Base-by-base conservation (phyloP, 2,113 vertebrate genomes). In the Delphinus delphis region DNA sequence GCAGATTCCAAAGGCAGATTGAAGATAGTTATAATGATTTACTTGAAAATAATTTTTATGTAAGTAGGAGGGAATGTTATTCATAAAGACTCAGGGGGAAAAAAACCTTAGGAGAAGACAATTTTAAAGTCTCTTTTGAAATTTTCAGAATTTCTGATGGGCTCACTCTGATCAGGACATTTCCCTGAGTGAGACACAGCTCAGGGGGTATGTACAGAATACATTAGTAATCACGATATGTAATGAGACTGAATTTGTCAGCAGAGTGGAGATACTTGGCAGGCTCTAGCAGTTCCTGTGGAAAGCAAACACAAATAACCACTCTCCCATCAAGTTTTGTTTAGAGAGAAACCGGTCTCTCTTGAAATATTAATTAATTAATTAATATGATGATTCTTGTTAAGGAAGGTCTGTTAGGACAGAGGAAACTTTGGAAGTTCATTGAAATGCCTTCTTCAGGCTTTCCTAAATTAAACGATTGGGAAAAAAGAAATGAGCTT, bases 1-100 rank as follows among this genome's bases (percentile, higher is more conserved):
- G 23, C 36, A 87, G 55, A 77, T 68, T 95, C 28, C 58, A 89
- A 63, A 94, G 65, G 23, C 44, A 85, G 88, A 33, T 76, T 10
- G 18, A 92, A 71, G 44, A 60, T 53, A 26, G 23, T 96, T 38
- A 77, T 93, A 84, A 76, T 88, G 65, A 88, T 53, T 67, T 55
- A 70, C 23, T 92, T 95, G 76, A 81, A 98, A 96, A 68, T 90
- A 55, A 70, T 94, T 90, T 90, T 94, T 95, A 73, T 79, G 36
- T 91, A 84, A 95, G 23, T 63, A 58, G 33, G 44, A 84, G 79
- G 62, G 23, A 85, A 18, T 94, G 0, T 53, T 93, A 71, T 41
- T 96, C 23, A 85, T 81, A 86, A 97, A 93, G 53, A 67, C 31
- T 68, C 4, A 1, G 38, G 60, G 65, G 5, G 5, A 4, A 8